These are phyloP conservation scores for Caenorhabditis remanei DNA, from an alignment of 1,140 invertebrate genomes.

Conservation along the genomic window DNA sequence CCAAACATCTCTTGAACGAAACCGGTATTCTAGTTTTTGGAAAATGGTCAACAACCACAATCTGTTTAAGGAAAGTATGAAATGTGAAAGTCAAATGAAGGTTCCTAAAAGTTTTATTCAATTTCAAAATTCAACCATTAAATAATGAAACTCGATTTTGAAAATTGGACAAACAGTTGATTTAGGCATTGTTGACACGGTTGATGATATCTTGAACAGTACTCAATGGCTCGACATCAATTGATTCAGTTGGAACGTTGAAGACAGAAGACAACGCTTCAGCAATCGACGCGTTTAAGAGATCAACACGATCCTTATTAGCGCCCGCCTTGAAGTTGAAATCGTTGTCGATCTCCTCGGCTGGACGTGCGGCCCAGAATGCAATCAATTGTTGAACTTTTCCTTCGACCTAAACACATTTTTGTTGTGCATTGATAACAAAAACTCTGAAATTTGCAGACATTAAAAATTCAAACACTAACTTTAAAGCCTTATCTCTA, in stretches of 20 bases:
- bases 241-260: background rate
- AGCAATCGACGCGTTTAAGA: background rate
- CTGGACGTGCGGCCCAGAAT: background rate
- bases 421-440: background rate
- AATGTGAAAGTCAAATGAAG: too few relatives aligned
- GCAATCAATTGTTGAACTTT: conserved; percentile 15
- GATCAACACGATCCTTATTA: background rate
- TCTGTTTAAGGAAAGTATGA: too few relatives aligned
- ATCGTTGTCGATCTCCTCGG: background rate
- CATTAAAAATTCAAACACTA: conserved; percentile 16
- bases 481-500: background rate
- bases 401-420: conserved; percentile 42
- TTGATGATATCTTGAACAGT: conserved; percentile 30
- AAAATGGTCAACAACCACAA: background rate
- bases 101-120: too few relatives aligned
- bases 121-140: too few relatives aligned
- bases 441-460: background rate
- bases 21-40: background rate
- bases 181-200: background rate
- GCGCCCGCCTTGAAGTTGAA: background rate
- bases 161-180: background rate
- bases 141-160: too few relatives aligned
- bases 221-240: conserved; percentile 18
- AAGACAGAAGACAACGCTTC: background rate
- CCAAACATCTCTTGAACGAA: background rate